Conservation (phyloP, 2,888 invertebrate genomes). For the Acanthococcus lagerstroemiae region DNA sequence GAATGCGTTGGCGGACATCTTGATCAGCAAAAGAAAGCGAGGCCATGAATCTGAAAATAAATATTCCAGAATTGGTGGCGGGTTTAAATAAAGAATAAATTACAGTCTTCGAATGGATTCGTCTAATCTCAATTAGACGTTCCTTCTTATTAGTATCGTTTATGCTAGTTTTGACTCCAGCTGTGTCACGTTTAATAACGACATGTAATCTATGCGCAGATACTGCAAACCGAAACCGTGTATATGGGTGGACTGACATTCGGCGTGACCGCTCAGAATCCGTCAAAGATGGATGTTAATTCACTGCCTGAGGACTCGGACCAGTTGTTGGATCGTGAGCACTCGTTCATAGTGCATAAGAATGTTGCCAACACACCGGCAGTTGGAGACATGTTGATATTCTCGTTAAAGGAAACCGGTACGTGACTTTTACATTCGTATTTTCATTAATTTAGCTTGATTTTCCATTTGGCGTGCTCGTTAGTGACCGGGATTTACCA, state of each 20-base stretch:
- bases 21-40: too few species aligned
- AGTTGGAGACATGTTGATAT: slow-evolving; percentile 74
- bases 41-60: too few species aligned
- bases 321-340: slow-evolving; percentile 78
- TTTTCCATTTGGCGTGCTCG: background rate
- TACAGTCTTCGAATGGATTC: background rate
- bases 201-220: too few species aligned
- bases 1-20: too few species aligned
- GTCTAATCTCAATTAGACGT: background rate
- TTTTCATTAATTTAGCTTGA: background rate
- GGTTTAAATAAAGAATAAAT: too few species aligned
- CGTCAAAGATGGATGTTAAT: slow-evolving; percentile 57
- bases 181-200: too few species aligned
- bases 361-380: slow-evolving; percentile 77
- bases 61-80: too few species aligned
- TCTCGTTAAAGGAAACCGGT: slow-evolving; percentile 59
- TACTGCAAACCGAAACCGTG: slow-evolving; percentile 71
- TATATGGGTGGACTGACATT: slow-evolving; percentile 85
- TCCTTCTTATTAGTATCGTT: background rate
- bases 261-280: slow-evolving; percentile 92
- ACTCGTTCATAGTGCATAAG: slow-evolving; percentile 96
- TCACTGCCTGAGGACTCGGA: slow-evolving; percentile 87
- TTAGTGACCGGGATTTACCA: background rate
- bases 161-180: too few species aligned
- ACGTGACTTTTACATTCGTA: slow-evolving; percentile 32